phyloP scores from a whole-genome alignment of 2,113 vertebrate species.

The Syngnathoides biaculeatus region DNA sequence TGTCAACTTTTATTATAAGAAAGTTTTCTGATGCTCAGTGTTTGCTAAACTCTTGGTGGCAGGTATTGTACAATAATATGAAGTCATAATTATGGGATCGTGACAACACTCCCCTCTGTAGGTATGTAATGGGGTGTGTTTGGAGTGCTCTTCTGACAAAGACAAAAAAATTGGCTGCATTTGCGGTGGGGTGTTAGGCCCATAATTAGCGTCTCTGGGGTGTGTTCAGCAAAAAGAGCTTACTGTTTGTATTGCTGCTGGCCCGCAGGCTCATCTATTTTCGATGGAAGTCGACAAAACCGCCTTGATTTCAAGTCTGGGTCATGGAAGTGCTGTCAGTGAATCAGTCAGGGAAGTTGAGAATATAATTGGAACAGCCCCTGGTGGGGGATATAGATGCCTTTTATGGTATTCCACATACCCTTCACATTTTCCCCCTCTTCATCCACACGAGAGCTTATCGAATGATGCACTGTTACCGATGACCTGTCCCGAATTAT shows the following conservation, averaged over 20 bases:
- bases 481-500: background rate
- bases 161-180: slow-evolving; percentile 5
- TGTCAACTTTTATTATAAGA: background rate
- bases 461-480: background rate
- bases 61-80: background rate
- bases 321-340: slow-evolving; percentile 10
- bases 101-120: slow-evolving; percentile 3
- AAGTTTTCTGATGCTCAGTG: background rate
- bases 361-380: background rate
- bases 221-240: slow-evolving; percentile 9
- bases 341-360: slow-evolving; percentile 2
- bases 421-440: slow-evolving; percentile 1
- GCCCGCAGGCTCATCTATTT: background rate
- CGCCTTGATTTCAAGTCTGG: background rate
- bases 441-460: background rate
- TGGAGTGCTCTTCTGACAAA: slow-evolving; percentile 1
- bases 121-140: slow-evolving; percentile 8
- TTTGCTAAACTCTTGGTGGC: background rate
- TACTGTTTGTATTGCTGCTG: slow-evolving; percentile 2
- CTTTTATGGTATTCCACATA: background rate
- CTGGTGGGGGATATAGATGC: background rate
- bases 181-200: background rate
- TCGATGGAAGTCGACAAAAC: background rate
- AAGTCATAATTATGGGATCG: slow-evolving; percentile 4
- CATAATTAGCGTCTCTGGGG: slow-evolving; percentile 11